A percentile compares a stretch with the other conserved stretches of the same genome.
phyloP scores from a whole-genome alignment of 2,113 vertebrate species.

The Catharus minimus region DNA sequence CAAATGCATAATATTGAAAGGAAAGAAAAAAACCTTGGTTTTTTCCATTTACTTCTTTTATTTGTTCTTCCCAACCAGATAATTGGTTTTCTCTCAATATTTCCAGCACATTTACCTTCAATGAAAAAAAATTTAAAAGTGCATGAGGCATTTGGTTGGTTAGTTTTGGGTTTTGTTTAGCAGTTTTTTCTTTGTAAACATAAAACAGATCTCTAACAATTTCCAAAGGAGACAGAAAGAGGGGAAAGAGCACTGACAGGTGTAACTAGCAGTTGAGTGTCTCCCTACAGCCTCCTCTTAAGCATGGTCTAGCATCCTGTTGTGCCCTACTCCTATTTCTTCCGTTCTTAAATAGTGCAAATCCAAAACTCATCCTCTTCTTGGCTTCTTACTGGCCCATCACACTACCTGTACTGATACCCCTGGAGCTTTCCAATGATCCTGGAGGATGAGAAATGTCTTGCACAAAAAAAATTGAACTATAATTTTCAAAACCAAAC shows the following conservation, averaged over 20 bases:
- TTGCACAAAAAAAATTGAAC: background rate
- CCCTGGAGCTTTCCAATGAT: background rate
- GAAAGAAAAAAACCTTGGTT: background rate
- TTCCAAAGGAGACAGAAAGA: background rate
- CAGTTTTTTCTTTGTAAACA: background rate
- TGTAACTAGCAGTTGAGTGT: background rate
- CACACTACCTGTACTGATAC: background rate
- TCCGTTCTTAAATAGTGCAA: background rate
- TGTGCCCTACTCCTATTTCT: background rate
- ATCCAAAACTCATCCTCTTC: background rate
- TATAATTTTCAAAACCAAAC: background rate
- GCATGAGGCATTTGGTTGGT: fast-evolving
- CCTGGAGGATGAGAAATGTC: background rate
- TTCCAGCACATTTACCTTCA: background rate
- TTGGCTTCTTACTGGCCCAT: background rate
- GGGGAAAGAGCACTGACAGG: background rate
- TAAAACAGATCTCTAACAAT: background rate
- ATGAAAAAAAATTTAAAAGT: background rate
- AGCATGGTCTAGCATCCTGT: background rate
- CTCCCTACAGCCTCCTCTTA: background rate
- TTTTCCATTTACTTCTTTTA: background rate
- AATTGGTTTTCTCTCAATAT: background rate
- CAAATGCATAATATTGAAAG: background rate
- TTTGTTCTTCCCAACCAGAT: background rate
- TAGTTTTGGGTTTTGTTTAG: background rate